Conservation (phyloP, 2,888 invertebrate genomes). For the Aphrophora alni region DNA sequence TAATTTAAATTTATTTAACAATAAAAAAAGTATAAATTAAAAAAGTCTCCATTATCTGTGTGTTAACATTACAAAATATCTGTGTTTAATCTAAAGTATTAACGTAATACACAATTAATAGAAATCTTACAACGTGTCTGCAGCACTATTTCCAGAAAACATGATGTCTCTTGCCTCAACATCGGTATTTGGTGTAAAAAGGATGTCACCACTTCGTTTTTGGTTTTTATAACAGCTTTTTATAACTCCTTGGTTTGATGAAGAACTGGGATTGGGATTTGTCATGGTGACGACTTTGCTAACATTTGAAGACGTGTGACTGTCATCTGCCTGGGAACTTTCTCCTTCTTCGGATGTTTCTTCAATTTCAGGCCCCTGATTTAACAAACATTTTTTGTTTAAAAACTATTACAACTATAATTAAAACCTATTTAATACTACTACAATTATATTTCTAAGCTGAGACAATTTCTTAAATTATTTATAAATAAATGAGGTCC, state of each 20-base stretch:
- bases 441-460: too few species aligned
- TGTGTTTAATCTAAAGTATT: too few species aligned
- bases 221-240: neutral
- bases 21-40: too few species aligned
- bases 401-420: neutral
- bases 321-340: conserved; percentile 47
- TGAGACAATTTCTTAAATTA: too few species aligned
- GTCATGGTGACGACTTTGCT: neutral
- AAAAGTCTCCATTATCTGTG: too few species aligned
- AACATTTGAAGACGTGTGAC: neutral
- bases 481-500: too few species aligned
- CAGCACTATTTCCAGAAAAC: neutral
- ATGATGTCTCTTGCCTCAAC: neutral
- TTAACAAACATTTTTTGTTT: neutral
- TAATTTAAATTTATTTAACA: too few species aligned
- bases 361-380: conserved; percentile 51
- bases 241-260: neutral
- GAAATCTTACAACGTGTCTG: neutral
- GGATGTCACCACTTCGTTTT: neutral
- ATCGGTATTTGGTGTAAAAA: neutral
- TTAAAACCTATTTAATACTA: too few species aligned
- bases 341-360: conserved; percentile 53
- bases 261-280: neutral
- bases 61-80: too few species aligned
- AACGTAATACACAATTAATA: too few species aligned